Evolutionary conservation across 1,140 invertebrate species (phyloP).

Genomic region (Lucilia sericata): DNA sequence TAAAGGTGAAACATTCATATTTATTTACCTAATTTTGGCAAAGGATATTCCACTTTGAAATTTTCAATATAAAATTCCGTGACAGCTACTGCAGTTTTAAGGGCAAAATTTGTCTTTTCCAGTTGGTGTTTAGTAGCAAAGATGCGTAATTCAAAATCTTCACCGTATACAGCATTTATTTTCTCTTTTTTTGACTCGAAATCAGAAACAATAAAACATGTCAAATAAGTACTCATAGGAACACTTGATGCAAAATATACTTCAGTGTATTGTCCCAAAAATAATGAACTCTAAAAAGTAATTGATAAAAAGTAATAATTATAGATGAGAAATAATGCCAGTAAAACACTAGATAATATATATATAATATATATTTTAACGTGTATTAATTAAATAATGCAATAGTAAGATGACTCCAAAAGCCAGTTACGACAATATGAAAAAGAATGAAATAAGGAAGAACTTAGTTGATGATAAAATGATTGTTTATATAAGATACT

Average conservation of each 20-base stretch:
- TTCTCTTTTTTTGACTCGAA: slow-evolving; percentile 75
- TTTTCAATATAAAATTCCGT: slow-evolving; percentile 90
- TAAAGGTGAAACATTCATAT: neutral
- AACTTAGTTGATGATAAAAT: too few relatives aligned
- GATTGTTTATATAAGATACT: too few relatives aligned
- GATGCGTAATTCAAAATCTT: slow-evolving; percentile 75
- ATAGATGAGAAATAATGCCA: too few relatives aligned
- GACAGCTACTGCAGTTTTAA: slow-evolving; percentile 81
- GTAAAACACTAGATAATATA: too few relatives aligned
- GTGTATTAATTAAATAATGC: too few relatives aligned
- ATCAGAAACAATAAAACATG: slow-evolving; percentile 92
- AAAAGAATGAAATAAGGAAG: too few relatives aligned
- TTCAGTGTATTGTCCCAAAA: slow-evolving; percentile 56
- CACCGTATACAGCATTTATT: slow-evolving; percentile 71
- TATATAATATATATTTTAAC: too few relatives aligned
- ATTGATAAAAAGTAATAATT: neutral
- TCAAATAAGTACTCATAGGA: slow-evolving; percentile 93
- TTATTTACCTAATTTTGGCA: slow-evolving; percentile 80
- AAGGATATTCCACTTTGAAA: slow-evolving; percentile 87
- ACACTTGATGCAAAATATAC: slow-evolving; percentile 82
- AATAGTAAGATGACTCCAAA: too few relatives aligned
- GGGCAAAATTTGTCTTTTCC: slow-evolving; percentile 83
- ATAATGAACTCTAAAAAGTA: slow-evolving; percentile 43
- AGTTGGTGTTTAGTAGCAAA: slow-evolving; percentile 81
- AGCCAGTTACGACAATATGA: too few relatives aligned